These are phyloP conservation scores for Trachops cirrhosus DNA, from an alignment of 2,797 vertebrate species.

Conservation along the genomic window DNA sequence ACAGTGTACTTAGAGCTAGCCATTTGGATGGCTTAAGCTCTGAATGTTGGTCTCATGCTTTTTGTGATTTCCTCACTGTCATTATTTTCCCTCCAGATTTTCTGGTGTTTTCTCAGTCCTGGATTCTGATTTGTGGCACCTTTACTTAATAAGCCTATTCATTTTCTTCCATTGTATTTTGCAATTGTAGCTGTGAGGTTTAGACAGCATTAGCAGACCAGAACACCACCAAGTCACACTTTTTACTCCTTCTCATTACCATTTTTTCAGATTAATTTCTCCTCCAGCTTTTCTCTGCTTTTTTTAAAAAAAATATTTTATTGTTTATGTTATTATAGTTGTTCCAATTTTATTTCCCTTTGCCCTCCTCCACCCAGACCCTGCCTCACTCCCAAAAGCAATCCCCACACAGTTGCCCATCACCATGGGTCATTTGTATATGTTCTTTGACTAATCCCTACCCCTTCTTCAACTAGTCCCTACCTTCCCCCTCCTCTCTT, in stretches of 20 bases:
- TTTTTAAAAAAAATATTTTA: too few relatives aligned
- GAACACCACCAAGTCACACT: not conserved
- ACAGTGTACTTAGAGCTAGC: not conserved
- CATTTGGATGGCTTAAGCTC: not conserved
- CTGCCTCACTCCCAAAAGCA: too few relatives aligned
- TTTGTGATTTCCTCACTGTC: not conserved
- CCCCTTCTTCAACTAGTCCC: too few relatives aligned
- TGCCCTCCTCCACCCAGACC: too few relatives aligned
- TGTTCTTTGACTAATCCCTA: too few relatives aligned
- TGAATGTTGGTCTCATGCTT: not conserved
- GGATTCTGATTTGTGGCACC: not conserved
- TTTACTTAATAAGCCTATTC: not conserved
- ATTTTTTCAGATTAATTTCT: not conserved
- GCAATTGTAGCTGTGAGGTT: not conserved
- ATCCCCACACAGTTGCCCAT: too few relatives aligned
- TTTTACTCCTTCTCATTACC: not conserved
- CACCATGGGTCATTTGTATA: too few relatives aligned
- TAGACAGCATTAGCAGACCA: not conserved
- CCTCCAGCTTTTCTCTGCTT: not conserved
- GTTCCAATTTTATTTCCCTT: too few relatives aligned
- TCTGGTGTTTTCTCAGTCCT: not conserved
- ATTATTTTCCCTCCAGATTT: slow-evolving; percentile 25
- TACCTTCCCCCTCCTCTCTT: too few relatives aligned
- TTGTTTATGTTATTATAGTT: too few relatives aligned
- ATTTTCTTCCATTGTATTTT: not conserved